Percentiles rank a stretch among this genome's conserved stretches.
Conservation (phyloP, 2,888 invertebrate genomes). For the Micoletzkya japonica region DNA sequence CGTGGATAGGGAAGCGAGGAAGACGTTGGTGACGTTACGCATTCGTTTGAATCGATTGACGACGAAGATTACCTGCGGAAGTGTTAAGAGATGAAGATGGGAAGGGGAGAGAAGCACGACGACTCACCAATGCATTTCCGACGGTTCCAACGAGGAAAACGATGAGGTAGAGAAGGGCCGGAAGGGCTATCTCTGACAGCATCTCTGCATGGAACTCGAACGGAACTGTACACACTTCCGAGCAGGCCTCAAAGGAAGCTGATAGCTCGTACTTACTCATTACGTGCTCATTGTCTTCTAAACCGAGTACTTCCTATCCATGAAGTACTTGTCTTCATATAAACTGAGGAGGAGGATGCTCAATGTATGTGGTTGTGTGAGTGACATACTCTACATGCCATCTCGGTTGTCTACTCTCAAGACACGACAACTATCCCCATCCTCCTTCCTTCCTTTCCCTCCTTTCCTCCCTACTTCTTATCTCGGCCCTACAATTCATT, state of each 20-base stretch:
- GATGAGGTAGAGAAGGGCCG: constrained; percentile 48
- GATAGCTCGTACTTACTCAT: not conserved
- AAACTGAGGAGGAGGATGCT: too few species aligned
- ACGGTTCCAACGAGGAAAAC: constrained; percentile 54
- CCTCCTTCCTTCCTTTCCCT: too few species aligned
- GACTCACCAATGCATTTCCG: constrained; percentile 48
- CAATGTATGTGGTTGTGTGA: too few species aligned
- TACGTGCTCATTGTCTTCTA: not conserved
- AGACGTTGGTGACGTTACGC: constrained; percentile 73
- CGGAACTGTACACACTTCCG: not conserved
- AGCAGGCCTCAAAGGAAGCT: not conserved
- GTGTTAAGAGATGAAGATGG: not conserved
- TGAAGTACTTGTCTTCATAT: not conserved
- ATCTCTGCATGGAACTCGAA: constrained; percentile 13
- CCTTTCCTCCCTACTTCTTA: too few species aligned
- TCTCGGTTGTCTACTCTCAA: too few species aligned
- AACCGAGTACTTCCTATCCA: not conserved
- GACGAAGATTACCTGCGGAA: constrained; percentile 49
- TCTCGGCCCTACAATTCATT: too few species aligned
- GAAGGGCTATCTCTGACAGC: constrained; percentile 41
- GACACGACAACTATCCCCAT: too few species aligned
- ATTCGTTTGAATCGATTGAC: constrained; percentile 55
- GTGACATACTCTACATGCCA: too few species aligned
- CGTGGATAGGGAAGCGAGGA: constrained; percentile 74
- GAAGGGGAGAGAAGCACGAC: not conserved